Evolutionary conservation across 1,140 invertebrate species (phyloP).

Genomic region (Sitobion miscanthi): DNA sequence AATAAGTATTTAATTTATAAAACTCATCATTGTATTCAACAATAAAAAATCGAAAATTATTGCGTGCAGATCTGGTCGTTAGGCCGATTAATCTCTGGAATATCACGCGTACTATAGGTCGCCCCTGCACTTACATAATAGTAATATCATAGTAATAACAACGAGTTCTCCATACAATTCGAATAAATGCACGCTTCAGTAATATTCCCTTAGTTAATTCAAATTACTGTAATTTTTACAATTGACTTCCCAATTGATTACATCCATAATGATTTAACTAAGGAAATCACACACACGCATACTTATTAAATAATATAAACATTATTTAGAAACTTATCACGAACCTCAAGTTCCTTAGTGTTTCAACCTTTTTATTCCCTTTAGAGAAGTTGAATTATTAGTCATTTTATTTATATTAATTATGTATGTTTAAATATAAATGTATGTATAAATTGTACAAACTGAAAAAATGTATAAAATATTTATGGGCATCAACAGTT

Average conservation of each 20-base stretch:
- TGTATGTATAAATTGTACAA: background rate
- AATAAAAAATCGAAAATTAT: constrained; percentile 31
- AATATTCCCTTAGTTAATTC: background rate
- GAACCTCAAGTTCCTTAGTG: background rate
- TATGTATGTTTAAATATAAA: background rate
- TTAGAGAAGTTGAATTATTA: no score
- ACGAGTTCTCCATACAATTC: background rate
- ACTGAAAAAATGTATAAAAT: background rate
- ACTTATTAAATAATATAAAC: background rate
- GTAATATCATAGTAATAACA: background rate
- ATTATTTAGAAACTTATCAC: background rate
- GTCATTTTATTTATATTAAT: no score
- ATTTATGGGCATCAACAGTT: background rate
- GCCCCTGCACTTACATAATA: background rate
- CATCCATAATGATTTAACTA: background rate
- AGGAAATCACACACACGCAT: background rate
- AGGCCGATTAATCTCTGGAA: constrained; percentile 47
- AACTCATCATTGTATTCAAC: constrained; percentile 13
- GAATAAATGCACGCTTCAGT: background rate
- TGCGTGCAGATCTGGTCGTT: constrained; percentile 50
- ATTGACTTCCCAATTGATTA: background rate
- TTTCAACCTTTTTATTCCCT: no score
- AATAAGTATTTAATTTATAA: background rate
- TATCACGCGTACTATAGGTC: background rate
- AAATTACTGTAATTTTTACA: constrained; percentile 15